Evolutionary conservation across 2,888 invertebrate genomes (phyloP).

Genomic region (Zaprionus obscuricornis): DNA sequence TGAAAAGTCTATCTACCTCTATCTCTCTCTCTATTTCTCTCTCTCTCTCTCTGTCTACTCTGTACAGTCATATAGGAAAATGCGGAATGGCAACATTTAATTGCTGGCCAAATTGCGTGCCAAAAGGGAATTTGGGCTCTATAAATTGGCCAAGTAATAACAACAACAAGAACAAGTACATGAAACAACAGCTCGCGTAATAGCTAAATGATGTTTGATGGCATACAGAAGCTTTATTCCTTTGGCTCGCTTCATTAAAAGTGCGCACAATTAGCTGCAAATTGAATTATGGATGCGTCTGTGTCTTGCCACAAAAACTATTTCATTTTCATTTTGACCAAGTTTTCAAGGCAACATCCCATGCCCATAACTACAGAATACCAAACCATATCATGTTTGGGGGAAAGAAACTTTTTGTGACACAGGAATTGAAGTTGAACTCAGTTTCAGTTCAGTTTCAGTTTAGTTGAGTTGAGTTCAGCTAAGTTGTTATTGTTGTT

Average conservation of each 20-base stretch:
- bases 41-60: no score
- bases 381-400: no score
- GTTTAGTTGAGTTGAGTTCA: no score
- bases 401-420: constrained; percentile 37
- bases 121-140: constrained; percentile 34
- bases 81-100: constrained; percentile 33
- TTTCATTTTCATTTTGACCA: constrained; percentile 59
- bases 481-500: constrained; percentile 36
- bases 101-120: constrained; percentile 46
- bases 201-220: no score
- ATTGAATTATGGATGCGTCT: constrained; percentile 70
- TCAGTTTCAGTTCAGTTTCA: constrained; percentile 17
- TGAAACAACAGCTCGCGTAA: no score
- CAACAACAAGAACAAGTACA: constrained; percentile 1
- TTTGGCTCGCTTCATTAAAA: constrained; percentile 60
- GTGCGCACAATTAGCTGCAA: constrained; percentile 61
- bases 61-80: no score
- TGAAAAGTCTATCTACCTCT: constrained; percentile 17
- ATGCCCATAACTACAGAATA: neutral
- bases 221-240: neutral
- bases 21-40: no score
- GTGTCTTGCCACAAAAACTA: constrained; percentile 60
- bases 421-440: constrained; percentile 51
- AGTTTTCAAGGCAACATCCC: no score
- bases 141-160: constrained; percentile 51